phyloP scores from a whole-genome alignment of 2,113 vertebrate species.

The Cepphus grylle region DNA sequence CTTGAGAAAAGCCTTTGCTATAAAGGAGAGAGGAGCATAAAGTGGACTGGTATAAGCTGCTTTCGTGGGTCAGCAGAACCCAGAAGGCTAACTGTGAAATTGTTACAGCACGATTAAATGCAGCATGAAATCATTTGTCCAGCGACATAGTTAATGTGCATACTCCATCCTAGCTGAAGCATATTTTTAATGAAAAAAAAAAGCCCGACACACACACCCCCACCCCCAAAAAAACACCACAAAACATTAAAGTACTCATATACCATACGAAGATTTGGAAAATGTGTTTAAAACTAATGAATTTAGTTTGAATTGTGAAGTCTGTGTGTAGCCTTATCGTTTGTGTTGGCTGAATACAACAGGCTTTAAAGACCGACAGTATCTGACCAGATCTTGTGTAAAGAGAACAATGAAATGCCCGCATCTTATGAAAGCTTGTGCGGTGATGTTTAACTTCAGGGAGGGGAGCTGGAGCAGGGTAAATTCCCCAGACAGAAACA shows the following conservation, averaged over 20 bases:
- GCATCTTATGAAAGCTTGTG: background rate
- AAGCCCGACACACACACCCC: background rate
- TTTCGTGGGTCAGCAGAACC: background rate
- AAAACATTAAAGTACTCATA: background rate
- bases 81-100: background rate
- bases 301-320: background rate
- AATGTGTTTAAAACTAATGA: background rate
- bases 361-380: background rate
- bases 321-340: background rate
- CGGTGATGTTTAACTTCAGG: background rate
- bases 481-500: background rate
- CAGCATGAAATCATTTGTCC: background rate
- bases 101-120: background rate
- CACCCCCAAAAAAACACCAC: background rate
- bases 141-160: accelerated
- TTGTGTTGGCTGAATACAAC: background rate
- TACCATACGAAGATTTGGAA: background rate
- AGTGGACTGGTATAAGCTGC: background rate
- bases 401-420: background rate
- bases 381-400: background rate
- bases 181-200: background rate
- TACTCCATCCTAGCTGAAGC: background rate
- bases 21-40: background rate
- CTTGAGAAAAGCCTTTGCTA: background rate
- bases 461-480: background rate